Evolutionary conservation across 2,113 vertebrate species (phyloP).

Genomic region (Myotis brandtii): DNA sequence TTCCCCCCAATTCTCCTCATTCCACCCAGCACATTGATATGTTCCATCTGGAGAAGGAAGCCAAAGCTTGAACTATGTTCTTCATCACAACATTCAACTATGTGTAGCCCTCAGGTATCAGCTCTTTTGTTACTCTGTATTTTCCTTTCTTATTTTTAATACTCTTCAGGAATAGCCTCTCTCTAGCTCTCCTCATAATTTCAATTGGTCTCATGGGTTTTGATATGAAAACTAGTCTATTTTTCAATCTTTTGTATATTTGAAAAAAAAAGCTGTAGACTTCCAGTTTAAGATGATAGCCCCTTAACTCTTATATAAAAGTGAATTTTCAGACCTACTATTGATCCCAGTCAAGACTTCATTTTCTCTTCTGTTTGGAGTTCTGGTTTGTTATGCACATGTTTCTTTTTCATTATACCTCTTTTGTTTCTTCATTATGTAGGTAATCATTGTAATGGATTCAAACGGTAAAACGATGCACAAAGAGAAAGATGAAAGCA

Average conservation of each 20-base stretch:
- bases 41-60: background rate
- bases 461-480: background rate
- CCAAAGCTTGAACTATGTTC: background rate
- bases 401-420: background rate
- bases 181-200: background rate
- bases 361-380: background rate
- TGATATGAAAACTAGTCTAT: background rate
- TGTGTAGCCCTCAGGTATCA: background rate
- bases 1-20: background rate
- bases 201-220: background rate
- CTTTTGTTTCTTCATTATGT: background rate
- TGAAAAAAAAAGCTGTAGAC: background rate
- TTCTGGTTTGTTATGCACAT: background rate
- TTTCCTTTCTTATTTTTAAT: background rate
- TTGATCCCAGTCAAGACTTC: background rate
- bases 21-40: background rate
- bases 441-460: background rate
- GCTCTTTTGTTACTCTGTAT: background rate
- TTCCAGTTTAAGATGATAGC: background rate
- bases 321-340: background rate
- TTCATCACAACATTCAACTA: background rate
- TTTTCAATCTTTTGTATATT: background rate
- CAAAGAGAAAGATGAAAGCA: background rate
- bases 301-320: background rate
- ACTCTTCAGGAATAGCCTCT: background rate